Base-by-base conservation (phyloP, 2,113 vertebrate species). In the Macrotus californicus region DNA sequence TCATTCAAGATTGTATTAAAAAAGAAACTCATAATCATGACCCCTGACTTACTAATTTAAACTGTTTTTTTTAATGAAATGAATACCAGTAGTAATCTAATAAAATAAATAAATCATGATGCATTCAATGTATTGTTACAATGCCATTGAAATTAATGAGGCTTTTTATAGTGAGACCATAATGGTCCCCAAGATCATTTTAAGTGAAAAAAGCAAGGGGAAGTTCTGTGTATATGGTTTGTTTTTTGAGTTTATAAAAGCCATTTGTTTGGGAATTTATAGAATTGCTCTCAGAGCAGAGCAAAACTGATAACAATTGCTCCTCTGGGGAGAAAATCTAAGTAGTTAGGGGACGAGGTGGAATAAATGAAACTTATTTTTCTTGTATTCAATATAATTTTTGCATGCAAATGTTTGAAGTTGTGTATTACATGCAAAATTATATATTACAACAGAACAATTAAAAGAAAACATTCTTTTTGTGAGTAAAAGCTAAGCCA, bases 101-200 rank as follows among this genome's bases (percentile, higher is more conserved):
- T 81, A 84, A 93, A 84, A 77, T 86, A 50, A 89, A 82, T 72
- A 52, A 91, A 84, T 80, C 41, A 80, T 94, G 22, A 56, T 83
- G 0, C 12, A 52, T 56, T 50, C 34, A 52, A 70, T 59, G 15
- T 7, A 43, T 83, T 95, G 48, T 86, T 70, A 64, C 4, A 6
- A 48, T 66, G 6, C 3, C 34, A 91, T 90, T 97, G 81, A 64
- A 91, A 70, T 64, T 24, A 82, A 61, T 70, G 21, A 14, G 1
- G 24, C 31, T 36, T 34, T 52, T 5, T 41, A 5, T 56, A 80
- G 26, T 81, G 26, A 94, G 4, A 31, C 43, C 79, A 59, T 43
- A 75, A 67, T 95, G 22, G 75, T 46, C 10, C 43, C 41, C 18
- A 46, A 64, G 43, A 26, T 87, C 0, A 15, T 90, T 76, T 93